Percentiles rank a stretch among this genome's conserved stretches.
Evolutionary conservation across 1,140 invertebrate species (phyloP).

Genomic region (Hycleus cichorii): DNA sequence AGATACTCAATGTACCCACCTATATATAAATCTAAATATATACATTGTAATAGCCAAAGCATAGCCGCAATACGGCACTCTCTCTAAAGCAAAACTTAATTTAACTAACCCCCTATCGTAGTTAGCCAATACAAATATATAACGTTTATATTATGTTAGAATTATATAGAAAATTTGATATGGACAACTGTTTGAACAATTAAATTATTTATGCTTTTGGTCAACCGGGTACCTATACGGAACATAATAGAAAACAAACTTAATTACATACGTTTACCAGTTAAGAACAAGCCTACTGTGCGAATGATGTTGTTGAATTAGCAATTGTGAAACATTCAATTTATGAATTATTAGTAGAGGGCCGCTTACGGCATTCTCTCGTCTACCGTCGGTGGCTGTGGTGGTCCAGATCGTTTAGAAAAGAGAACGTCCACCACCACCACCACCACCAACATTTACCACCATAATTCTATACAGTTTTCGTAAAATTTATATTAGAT

Average conservation of each 20-base stretch:
- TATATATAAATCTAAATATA: neutral
- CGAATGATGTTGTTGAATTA: constrained; percentile 40
- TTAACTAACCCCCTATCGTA: constrained; percentile 23
- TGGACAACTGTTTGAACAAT: constrained; percentile 24
- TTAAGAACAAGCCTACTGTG: constrained; percentile 34
- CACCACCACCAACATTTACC: no score
- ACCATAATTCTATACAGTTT: constrained; percentile 5
- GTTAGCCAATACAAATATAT: neutral
- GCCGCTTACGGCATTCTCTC: constrained; percentile 11
- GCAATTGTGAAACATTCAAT: constrained; percentile 41
- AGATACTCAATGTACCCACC: no score
- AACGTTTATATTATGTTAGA: neutral
- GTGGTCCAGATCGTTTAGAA: neutral
- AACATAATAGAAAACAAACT: constrained; percentile 43
- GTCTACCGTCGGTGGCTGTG: neutral
- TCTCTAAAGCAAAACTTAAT: constrained; percentile 28
- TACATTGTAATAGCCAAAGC: constrained; percentile 24
- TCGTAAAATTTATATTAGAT: constrained; percentile 24
- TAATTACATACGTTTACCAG: constrained; percentile 38
- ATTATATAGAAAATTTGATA: neutral
- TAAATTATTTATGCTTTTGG: constrained; percentile 39
- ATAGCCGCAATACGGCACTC: constrained; percentile 22
- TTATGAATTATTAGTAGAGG: constrained; percentile 39
- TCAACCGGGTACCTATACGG: constrained; percentile 38
- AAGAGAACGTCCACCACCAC: no score